Evolutionary conservation across 2,113 vertebrate genomes (phyloP).

Genomic region (Amphilophus citrinellus): DNA sequence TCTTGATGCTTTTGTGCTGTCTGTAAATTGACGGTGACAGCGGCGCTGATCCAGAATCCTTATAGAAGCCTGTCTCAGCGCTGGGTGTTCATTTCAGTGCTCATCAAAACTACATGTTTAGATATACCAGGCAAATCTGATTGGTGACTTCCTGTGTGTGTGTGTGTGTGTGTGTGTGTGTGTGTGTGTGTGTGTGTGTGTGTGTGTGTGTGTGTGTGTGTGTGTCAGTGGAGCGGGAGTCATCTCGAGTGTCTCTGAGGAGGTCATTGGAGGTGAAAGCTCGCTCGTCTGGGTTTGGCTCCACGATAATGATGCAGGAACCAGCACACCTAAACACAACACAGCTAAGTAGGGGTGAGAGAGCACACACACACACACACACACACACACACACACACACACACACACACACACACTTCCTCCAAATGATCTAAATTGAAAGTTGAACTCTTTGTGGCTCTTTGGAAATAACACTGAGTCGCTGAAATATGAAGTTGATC

Average conservation of each 20-base stretch:
- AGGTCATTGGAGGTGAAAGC: conserved; percentile 71
- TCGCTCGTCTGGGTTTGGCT: conserved; percentile 25
- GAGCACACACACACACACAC: not conserved
- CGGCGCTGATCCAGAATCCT: no score
- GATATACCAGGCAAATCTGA: not conserved
- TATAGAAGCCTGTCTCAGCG: no score
- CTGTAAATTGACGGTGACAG: no score
- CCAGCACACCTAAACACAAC: conserved; percentile 25
- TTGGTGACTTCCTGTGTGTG: not conserved
- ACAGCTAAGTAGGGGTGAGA: conserved; percentile 23
- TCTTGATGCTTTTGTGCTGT: no score
- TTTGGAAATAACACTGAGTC: no score
- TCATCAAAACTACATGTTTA: not conserved
- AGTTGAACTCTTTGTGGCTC: no score
- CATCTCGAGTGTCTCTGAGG: conserved; percentile 69
- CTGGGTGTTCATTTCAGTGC: no score
- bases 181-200: not conserved
- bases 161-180: not conserved
- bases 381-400: not conserved
- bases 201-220: not conserved
- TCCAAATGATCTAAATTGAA: no score
- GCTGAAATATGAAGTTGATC: no score
- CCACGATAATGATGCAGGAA: conserved; percentile 28
- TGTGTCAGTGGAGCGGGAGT: conserved; percentile 76
- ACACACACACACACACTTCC: no score